A percentile compares a stretch with the other conserved stretches of the same genome.
These are phyloP conservation scores for Tetragnatha montana DNA, from an alignment of 2,888 invertebrate genomes.

Conservation along the genomic window DNA sequence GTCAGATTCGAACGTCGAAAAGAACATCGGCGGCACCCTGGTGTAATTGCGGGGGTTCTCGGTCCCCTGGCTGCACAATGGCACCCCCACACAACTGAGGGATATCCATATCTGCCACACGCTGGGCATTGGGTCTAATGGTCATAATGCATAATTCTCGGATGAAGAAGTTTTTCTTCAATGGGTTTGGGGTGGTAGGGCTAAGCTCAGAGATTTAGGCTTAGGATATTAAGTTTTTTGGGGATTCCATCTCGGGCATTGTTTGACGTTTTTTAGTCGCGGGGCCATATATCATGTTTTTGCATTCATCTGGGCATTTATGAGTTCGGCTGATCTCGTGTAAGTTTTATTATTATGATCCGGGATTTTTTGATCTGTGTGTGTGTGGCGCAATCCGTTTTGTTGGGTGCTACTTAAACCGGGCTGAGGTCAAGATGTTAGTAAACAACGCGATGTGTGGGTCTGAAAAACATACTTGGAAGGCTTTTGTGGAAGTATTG, in stretches of 20 bases:
- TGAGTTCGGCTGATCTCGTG: not conserved
- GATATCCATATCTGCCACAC: conserved; percentile 23
- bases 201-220: conserved; percentile 3
- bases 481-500: no score
- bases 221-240: not conserved
- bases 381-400: not conserved
- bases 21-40: conserved; percentile 38
- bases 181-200: conserved; percentile 6
- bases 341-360: not conserved
- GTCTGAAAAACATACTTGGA: not conserved
- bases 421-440: not conserved
- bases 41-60: conserved; percentile 46
- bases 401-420: no score
- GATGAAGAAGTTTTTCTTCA: conserved; percentile 10
- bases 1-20: conserved; percentile 23
- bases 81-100: conserved; percentile 25
- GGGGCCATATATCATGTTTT: not conserved
- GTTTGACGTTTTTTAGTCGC: not conserved
- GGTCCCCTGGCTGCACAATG: conserved; percentile 11
- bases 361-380: not conserved
- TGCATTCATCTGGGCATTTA: not conserved
- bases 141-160: conserved; percentile 36
- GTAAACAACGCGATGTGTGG: not conserved
- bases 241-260: not conserved
- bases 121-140: conserved; percentile 17